Conservation (phyloP, 2,888 invertebrate genomes). For the Tetranychus truncatus region DNA sequence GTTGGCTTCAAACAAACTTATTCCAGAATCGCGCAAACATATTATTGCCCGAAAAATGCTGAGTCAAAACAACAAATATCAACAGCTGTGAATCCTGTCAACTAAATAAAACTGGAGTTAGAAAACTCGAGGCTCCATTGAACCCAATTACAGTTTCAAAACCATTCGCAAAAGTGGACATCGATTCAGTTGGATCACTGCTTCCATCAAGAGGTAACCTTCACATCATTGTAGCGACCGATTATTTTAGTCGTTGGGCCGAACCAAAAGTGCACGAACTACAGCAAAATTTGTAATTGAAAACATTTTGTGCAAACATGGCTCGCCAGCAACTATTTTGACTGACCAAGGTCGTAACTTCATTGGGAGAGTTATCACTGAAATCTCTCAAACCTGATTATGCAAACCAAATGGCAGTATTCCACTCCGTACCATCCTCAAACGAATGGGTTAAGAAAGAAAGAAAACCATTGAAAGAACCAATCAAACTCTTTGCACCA, state of each 20-base stretch:
- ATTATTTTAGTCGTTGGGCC: constrained; percentile 23
- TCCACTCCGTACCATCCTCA: background rate
- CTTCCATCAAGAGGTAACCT: constrained; percentile 20
- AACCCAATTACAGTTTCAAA: constrained; percentile 12
- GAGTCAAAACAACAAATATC: too few relatives aligned
- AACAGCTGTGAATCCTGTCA: too few relatives aligned
- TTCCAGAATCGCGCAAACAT: too few relatives aligned
- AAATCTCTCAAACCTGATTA: background rate
- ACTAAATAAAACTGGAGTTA: too few relatives aligned
- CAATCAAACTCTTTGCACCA: too few relatives aligned
- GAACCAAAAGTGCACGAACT: constrained; percentile 21
- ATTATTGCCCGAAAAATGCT: too few relatives aligned
- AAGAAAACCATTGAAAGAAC: too few relatives aligned
- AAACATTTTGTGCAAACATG: constrained; percentile 24
- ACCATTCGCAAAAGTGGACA: constrained; percentile 16
- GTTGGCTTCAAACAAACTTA: too few relatives aligned
- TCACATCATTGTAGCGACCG: constrained; percentile 23
- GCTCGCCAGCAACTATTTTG: background rate
- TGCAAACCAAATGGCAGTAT: constrained; percentile 7
- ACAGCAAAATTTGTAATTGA: constrained; percentile 23
- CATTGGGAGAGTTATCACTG: too few relatives aligned
- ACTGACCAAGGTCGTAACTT: too few relatives aligned
- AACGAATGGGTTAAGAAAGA: constrained; percentile 15
- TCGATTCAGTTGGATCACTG: constrained; percentile 24
- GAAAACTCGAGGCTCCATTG: constrained; percentile 10